These are phyloP conservation scores for Proisotoma minuta DNA, from an alignment of 2,888 invertebrate genomes.

Conservation along the genomic window DNA sequence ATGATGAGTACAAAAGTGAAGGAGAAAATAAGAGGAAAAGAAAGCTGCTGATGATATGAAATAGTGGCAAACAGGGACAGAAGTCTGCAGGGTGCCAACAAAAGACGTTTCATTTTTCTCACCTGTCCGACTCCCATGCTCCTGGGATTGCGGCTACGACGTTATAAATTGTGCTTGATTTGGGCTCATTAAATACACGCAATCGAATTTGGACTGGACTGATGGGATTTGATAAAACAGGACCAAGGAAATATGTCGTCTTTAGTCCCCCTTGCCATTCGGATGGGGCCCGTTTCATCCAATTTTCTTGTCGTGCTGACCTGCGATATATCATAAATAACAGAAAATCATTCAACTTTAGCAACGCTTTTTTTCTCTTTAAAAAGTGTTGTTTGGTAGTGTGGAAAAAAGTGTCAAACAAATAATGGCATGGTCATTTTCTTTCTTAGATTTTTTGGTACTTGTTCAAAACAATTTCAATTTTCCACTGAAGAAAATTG, in stretches of 20 bases:
- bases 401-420: too few species aligned
- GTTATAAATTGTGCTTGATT: conserved; percentile 40
- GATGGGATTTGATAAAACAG: not conserved
- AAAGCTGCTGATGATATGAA: not conserved
- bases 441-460: too few species aligned
- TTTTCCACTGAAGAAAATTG: too few species aligned
- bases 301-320: conserved; percentile 35
- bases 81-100: conserved; percentile 21
- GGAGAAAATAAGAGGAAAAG: conserved; percentile 8
- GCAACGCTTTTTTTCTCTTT: too few species aligned
- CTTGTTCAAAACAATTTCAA: too few species aligned
- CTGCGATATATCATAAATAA: too few species aligned
- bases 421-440: too few species aligned
- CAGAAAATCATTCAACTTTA: not conserved
- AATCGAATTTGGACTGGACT: conserved; percentile 30
- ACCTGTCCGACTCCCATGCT: conserved; percentile 46
- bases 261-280: conserved; percentile 43
- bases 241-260: conserved; percentile 37
- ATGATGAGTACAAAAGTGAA: too few species aligned
- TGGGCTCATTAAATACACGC: conserved; percentile 44
- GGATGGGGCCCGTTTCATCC: conserved; percentile 30
- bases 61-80: conserved; percentile 15
- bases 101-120: conserved; percentile 37
- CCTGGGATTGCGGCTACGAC: conserved; percentile 47
- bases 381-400: too few species aligned